Percentiles rank a stretch among this genome's conserved stretches.
Evolutionary conservation across 2,888 invertebrate genomes (phyloP).

Genomic region (Augiades crinisus): DNA sequence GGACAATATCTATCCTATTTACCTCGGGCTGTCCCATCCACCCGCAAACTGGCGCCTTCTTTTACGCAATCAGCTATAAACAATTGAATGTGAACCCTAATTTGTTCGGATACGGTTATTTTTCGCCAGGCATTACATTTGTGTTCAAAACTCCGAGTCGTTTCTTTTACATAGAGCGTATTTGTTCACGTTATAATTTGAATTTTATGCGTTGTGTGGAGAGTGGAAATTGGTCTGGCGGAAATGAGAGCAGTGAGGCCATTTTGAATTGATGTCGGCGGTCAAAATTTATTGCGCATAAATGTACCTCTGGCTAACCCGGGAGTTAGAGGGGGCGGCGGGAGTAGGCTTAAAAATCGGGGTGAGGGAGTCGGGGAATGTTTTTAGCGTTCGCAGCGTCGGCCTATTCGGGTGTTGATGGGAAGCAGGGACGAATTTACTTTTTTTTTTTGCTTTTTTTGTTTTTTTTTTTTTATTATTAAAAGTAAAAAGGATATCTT

Average conservation of each 20-base stretch:
- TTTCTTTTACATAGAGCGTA: constrained; percentile 70
- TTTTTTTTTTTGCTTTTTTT: constrained; percentile 17
- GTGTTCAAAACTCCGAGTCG: constrained; percentile 64
- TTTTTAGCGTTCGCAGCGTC: constrained; percentile 79
- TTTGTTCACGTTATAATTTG: constrained; percentile 38
- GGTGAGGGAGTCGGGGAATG: constrained; percentile 72
- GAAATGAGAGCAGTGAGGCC: constrained; percentile 48
- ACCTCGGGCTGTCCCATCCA: constrained; percentile 61
- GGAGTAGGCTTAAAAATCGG: constrained; percentile 80
- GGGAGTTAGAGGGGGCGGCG: constrained; percentile 71
- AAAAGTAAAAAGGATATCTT: constrained; percentile 8
- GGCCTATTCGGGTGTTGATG: constrained; percentile 80
- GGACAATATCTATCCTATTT: constrained; percentile 71
- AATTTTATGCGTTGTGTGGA: constrained; percentile 32
- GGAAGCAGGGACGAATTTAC: constrained; percentile 54
- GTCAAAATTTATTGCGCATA: constrained; percentile 82
- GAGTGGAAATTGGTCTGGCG: constrained; percentile 42
- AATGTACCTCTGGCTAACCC: constrained; percentile 81
- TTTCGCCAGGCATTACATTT: constrained; percentile 54
- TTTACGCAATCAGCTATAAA: constrained; percentile 49
- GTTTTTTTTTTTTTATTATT: constrained; percentile 7
- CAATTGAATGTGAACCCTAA: constrained; percentile 49
- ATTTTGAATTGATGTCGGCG: constrained; percentile 63
- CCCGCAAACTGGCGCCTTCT: constrained; percentile 68
- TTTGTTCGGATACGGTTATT: constrained; percentile 48